Base-by-base conservation (phyloP, 2,888 invertebrate genomes). In the Trissoscelio sp. region DNA sequence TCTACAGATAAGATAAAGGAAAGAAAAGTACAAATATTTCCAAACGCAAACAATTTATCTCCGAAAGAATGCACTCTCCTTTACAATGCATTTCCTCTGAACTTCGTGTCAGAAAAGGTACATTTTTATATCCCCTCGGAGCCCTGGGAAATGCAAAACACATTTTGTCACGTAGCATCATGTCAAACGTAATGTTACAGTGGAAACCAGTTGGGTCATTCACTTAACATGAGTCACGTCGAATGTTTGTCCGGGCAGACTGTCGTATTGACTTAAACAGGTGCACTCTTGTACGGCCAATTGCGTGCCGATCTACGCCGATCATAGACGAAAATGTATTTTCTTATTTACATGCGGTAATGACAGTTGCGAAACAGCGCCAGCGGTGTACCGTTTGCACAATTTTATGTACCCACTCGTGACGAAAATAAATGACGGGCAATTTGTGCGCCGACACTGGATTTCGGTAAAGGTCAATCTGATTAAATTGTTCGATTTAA, bases 191-290 rank as follows among this genome's bases (percentile, higher is more conserved):
- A 72, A 72, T 73, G 53, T 42, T 51, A 55, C 42, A 44, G 16
- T 73, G 28, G 37, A 62, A 73, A 64, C 51, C 64, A 60, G 51
- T n/a, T 44, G 44, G 62, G 53, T 53, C 73, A 53, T 73, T 73
- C 53, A 55, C 62, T 64, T 55, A 20, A 42, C 53, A 44, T 62
- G 53, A 64, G 14, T 73, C 73, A 62, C 62, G 62, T 51, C 34
- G 22, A 18, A 64, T 46, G 14, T 46, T 51, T 60, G 34, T 14
- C 51, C 60, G 16, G n/a, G 12, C 28, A 6, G 16, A 16, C 20
- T 44, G 14, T 24, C 9, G 16, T 24, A 60, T 37, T 28, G 64
- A 37, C 48, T 64, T 3, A 51, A 64, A 20, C 64, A 64, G 64
- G 64, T 64, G 64, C 51, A 51, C 62, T 44, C 37, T 31, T 48